phyloP scores from a whole-genome alignment of 2,113 vertebrate species.

The Callocephalon fimbriatum region DNA sequence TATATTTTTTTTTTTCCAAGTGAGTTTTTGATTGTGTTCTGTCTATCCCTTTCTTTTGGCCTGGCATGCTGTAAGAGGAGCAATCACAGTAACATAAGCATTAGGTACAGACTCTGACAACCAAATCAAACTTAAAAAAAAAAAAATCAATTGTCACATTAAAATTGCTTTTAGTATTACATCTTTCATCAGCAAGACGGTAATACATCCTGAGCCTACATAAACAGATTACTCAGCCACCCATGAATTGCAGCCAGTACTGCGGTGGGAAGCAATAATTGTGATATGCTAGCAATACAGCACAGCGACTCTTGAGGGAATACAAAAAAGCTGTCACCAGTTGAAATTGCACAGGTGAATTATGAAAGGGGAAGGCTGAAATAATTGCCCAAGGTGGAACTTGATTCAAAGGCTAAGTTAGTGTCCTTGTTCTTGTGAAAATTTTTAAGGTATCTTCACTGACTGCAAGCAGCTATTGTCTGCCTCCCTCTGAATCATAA shows the following conservation, averaged over 20 bases:
- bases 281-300: not conserved
- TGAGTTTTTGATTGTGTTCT: conserved; percentile 22
- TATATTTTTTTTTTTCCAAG: not conserved
- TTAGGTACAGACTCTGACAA: conserved; percentile 25
- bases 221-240: conserved; percentile 37
- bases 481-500: not conserved
- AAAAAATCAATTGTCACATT: conserved; percentile 27
- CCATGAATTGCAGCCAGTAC: conserved; percentile 11
- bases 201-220: conserved; percentile 5
- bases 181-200: conserved; percentile 20
- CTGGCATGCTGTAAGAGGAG: not conserved
- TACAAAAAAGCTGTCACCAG: not conserved
- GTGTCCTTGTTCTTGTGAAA: not conserved
- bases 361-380: not conserved
- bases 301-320: not conserved
- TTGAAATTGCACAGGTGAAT: not conserved
- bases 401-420: not conserved
- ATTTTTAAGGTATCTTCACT: not conserved
- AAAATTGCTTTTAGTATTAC: conserved; percentile 48
- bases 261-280: not conserved
- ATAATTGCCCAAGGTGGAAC: not conserved
- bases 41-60: not conserved
- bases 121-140: not conserved
- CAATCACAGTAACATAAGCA: conserved; percentile 15
- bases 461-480: not conserved